These are phyloP conservation scores for Drosophila gunungcola DNA, from an alignment of 1,140 invertebrate species.

Conservation along the genomic window DNA sequence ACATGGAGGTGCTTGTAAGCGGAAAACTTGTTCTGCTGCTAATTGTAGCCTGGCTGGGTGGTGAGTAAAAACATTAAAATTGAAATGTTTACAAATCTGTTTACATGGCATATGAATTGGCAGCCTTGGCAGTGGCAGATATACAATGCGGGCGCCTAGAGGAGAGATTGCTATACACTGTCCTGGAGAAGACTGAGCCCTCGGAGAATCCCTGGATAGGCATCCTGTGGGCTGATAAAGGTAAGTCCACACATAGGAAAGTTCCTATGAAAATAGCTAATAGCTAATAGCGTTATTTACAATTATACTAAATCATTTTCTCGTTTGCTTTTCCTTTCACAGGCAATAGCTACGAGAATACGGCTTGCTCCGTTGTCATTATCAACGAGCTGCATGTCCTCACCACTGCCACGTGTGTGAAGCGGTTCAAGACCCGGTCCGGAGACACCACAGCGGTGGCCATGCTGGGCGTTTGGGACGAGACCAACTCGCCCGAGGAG, in stretches of 20 bases:
- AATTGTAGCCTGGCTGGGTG: slow-evolving; percentile 18
- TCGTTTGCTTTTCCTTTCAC: neutral
- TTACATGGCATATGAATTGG: neutral
- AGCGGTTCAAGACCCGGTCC: slow-evolving; percentile 17
- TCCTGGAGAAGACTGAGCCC: slow-evolving; percentile 25
- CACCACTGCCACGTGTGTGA: slow-evolving; percentile 52
- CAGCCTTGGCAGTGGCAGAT: slow-evolving; percentile 3
- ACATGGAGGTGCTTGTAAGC: slow-evolving; percentile 20
- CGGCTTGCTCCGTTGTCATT: slow-evolving; percentile 50
- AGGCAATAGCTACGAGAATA: slow-evolving; percentile 17
- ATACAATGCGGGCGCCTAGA: slow-evolving; percentile 44
- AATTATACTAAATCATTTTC: too few species aligned
- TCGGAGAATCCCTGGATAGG: slow-evolving; percentile 62
- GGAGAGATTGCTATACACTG: slow-evolving; percentile 41
- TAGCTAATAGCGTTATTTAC: too few species aligned
- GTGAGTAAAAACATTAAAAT: slow-evolving; percentile 17
- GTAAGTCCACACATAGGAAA: slow-evolving; percentile 9
- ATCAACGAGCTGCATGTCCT: slow-evolving; percentile 45
- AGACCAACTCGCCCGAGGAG: slow-evolving; percentile 13
- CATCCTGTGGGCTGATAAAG: slow-evolving; percentile 21
- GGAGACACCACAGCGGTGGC: slow-evolving; percentile 21
- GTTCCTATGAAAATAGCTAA: too few species aligned
- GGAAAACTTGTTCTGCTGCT: slow-evolving; percentile 47
- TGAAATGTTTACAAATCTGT: neutral
- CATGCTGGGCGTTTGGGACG: slow-evolving; percentile 50